These are phyloP conservation scores for Syngnathus scovelli DNA, from an alignment of 2,113 vertebrate species.

Conservation along the genomic window DNA sequence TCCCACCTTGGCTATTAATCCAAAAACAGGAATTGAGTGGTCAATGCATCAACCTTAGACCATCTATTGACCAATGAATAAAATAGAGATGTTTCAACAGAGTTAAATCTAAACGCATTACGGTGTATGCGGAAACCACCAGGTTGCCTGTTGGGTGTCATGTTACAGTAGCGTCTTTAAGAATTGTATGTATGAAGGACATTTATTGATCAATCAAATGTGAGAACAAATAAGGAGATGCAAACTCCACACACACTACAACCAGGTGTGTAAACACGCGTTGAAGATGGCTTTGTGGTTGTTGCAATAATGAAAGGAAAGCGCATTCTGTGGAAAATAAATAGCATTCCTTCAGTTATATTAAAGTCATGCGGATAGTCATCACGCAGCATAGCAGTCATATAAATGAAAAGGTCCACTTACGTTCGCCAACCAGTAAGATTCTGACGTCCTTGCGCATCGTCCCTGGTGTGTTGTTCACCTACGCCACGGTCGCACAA, in stretches of 20 bases:
- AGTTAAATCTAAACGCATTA: no score
- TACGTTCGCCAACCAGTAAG: conserved; percentile 90
- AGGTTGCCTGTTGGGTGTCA: no score
- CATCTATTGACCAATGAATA: neutral
- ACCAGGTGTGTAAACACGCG: neutral
- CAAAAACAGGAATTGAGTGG: neutral
- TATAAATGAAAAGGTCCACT: conserved; percentile 49
- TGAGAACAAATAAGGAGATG: no score
- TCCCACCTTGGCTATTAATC: conserved; percentile 87
- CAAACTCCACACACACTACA: neutral
- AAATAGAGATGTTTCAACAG: no score
- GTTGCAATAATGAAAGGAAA: neutral
- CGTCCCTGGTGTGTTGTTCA: conserved; percentile 12
- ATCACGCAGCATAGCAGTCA: neutral
- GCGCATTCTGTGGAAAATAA: no score
- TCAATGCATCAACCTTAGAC: neutral
- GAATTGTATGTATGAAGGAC: no score
- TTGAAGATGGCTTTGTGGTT: neutral
- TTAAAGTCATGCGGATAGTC: neutral
- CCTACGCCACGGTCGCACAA: conserved; percentile 1
- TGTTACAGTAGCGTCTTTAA: no score
- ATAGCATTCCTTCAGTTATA: neutral
- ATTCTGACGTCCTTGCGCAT: conserved; percentile 98
- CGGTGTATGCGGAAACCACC: no score
- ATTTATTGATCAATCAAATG: no score